Base-by-base conservation (phyloP, 1,140 invertebrate species). In the Pogonomyrmex californicus region DNA sequence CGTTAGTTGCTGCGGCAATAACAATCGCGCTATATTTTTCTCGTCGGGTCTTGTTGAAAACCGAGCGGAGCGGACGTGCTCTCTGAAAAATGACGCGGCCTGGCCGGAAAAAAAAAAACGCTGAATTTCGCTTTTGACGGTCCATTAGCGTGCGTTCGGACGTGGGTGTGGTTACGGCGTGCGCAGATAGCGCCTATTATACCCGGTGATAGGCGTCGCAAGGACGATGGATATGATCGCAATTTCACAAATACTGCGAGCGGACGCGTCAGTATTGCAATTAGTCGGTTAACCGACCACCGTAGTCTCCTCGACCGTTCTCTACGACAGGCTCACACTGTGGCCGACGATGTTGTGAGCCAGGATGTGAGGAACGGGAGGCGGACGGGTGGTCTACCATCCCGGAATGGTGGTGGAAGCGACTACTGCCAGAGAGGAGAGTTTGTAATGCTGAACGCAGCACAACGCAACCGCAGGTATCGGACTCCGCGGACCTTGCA, bases 261-360 rank as follows among this genome's bases (percentile, higher is more conserved):
- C 88, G 86, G 88, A 83, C 89, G 91, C 91, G 89, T 91, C 92
- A 91, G 90, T 93, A 92, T 93, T 93, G 93, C 91, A 93, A 94
- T 94, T 94, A 94, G 93, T 93, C 87, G 93, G 92, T 94, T 93
- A 94, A 94, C 93, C 93, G 56, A 79, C 62, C 82, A 68, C 82
- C 60, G 73, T 85, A 89, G 77, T 60, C 78, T 56, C 44, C 73
- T 36, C 88, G 68, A 23, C 75, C 33, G 56, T 68, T 38, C 66
- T 66, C 68, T 17, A 38, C 54, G 63, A 75, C 79, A 36, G 44
- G 65, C 73, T 66, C 85, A 58, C 82, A 58, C 78, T 86, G 90
- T 47, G 87, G 87, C 88, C 75, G 81, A 30, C 58, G 71, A 88
- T 65, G 87, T 86, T 88, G 75, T 49, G 70, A 62, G 73, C 58